Conservation (phyloP, 2,888 invertebrate species). For the Latrodectus hesperus region DNA sequence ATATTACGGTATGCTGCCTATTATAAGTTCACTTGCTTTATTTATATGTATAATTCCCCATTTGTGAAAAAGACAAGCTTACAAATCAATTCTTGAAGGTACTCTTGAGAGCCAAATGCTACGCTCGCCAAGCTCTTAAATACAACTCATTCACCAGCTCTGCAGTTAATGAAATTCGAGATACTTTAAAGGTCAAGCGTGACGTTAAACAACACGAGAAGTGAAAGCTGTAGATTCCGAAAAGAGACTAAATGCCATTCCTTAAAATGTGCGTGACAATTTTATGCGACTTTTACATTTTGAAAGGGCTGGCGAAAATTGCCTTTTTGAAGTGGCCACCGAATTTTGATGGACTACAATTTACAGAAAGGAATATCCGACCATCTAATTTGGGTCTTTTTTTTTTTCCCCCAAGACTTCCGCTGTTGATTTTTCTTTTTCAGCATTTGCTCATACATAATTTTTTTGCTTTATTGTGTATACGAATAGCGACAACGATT, state of each 20-base stretch:
- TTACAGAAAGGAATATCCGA: not conserved
- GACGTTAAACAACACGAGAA: slow-evolving; percentile 13
- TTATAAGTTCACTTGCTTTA: no score
- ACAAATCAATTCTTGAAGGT: no score
- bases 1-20: no score
- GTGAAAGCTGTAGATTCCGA: not conserved
- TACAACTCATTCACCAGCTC: not conserved
- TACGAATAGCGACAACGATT: slow-evolving; percentile 15
- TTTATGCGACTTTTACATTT: slow-evolving; percentile 19
- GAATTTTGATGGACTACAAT: slow-evolving; percentile 14
- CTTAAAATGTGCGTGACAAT: slow-evolving; percentile 34
- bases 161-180: slow-evolving; percentile 14
- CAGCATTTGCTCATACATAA: not conserved
- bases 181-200: slow-evolving; percentile 22
- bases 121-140: no score
- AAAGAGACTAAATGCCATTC: slow-evolving; percentile 24
- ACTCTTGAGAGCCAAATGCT: no score
- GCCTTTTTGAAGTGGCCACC: not conserved
- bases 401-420: not conserved
- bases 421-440: slow-evolving; percentile 2
- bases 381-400: not conserved
- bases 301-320: not conserved
- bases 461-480: not conserved
- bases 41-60: no score
- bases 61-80: no score